A percentile compares a stretch with the other conserved stretches of the same genome.
Conservation (phyloP, 2,888 invertebrate species). For the Lomographa bimaculata region DNA sequence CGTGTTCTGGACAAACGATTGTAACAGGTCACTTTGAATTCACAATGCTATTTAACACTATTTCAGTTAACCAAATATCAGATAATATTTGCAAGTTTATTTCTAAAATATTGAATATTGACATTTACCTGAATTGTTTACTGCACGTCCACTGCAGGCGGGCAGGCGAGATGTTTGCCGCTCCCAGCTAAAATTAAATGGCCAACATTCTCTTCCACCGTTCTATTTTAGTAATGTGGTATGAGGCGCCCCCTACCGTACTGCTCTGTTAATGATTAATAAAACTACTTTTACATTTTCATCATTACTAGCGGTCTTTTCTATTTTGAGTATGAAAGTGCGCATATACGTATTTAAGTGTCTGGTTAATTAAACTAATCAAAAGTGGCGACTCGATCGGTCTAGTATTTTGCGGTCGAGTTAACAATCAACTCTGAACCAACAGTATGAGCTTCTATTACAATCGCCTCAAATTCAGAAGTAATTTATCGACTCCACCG, state of each 20-base stretch:
- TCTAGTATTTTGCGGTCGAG: no score
- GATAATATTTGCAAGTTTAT: no score
- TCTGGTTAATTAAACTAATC: no score
- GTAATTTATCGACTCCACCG: no score
- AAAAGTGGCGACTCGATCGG: no score
- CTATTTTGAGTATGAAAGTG: conserved; percentile 4
- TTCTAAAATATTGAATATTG: no score
- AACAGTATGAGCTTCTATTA: no score
- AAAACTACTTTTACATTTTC: conserved; percentile 3
- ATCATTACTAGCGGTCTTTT: not conserved
- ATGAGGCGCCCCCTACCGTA: conserved; percentile 17
- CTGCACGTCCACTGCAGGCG: conserved; percentile 5
- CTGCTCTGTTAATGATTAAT: conserved; percentile 11
- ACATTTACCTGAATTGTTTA: conserved; percentile 23
- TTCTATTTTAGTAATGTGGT: conserved; percentile 33
- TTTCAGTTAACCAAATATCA: no score
- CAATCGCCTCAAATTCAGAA: no score
- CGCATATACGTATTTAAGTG: not conserved
- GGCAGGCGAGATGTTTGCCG: conserved; percentile 16
- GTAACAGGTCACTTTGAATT: not conserved
- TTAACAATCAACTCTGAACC: no score
- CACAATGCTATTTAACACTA: not conserved
- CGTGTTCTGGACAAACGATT: not conserved
- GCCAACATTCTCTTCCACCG: conserved; percentile 29
- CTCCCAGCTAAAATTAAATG: conserved; percentile 27